Evolutionary conservation across 2,888 invertebrate genomes (phyloP).

Genomic region (Drosophila niveifrons): DNA sequence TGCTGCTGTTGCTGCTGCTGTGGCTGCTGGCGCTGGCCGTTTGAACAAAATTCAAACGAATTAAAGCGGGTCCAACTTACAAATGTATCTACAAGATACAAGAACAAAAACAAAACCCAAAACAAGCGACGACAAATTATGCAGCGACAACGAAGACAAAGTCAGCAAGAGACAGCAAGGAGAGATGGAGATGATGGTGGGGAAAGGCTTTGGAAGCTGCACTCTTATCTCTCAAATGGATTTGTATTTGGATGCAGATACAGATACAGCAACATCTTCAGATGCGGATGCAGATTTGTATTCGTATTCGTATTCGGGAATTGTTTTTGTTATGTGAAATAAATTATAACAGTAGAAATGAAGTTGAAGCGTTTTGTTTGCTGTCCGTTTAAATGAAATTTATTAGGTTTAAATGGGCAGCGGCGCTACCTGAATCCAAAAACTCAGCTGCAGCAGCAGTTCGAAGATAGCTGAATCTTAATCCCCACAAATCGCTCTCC

Average conservation of each 20-base stretch:
- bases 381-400: slow-evolving; percentile 72
- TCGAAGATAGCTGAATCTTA: slow-evolving; percentile 12
- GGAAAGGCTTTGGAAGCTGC: slow-evolving; percentile 16
- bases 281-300: slow-evolving; percentile 10
- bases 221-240: slow-evolving; percentile 47
- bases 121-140: slow-evolving; percentile 76
- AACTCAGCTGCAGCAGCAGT: neutral
- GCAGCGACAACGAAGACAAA: slow-evolving; percentile 62
- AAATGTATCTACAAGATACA: slow-evolving; percentile 78
- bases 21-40: slow-evolving; percentile 50
- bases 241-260: slow-evolving; percentile 17
- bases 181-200: slow-evolving; percentile 8
- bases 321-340: slow-evolving; percentile 60
- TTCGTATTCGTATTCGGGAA: slow-evolving; percentile 12
- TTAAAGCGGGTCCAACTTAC: slow-evolving; percentile 67
- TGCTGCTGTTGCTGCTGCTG: slow-evolving; percentile 37
- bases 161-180: slow-evolving; percentile 12
- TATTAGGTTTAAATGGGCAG: slow-evolving; percentile 60
- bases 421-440: slow-evolving; percentile 62
- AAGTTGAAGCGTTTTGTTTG: slow-evolving; percentile 75
- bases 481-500: slow-evolving; percentile 23
- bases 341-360: slow-evolving; percentile 80
- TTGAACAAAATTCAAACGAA: slow-evolving; percentile 72
- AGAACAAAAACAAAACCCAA: slow-evolving; percentile 35
- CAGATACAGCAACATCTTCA: slow-evolving; percentile 6